Percentiles rank a stretch among this genome's conserved stretches.
These are phyloP conservation scores for Taxidea taxus DNA, from an alignment of 2,113 vertebrate genomes.

Conservation along the genomic window DNA sequence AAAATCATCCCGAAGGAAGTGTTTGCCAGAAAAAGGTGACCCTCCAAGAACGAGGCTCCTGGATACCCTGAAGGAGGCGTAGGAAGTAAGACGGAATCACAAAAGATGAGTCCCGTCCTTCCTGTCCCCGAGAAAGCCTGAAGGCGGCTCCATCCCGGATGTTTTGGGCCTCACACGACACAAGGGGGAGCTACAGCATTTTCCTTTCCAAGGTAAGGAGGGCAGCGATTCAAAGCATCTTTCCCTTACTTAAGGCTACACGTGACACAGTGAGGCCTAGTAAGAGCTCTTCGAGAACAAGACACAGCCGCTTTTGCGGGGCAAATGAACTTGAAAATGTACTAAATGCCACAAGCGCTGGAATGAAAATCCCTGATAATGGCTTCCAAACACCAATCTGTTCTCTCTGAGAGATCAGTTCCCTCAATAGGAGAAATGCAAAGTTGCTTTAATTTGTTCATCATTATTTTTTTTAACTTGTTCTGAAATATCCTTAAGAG, in stretches of 20 bases:
- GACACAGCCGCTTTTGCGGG: neutral
- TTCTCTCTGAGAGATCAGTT: constrained; percentile 28
- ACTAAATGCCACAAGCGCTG: neutral
- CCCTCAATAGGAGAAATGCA: neutral
- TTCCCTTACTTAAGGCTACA: neutral
- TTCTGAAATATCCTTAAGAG: neutral
- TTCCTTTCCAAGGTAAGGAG: constrained; percentile 29
- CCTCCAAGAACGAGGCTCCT: neutral
- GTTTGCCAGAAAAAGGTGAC: neutral
- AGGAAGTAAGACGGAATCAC: neutral
- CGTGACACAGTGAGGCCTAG: neutral
- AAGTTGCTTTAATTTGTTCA: constrained; percentile 5
- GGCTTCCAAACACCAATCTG: neutral
- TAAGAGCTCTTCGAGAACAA: neutral
- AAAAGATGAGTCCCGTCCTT: neutral
- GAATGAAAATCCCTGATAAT: constrained; percentile 1
- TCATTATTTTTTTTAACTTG: neutral
- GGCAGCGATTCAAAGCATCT: neutral
- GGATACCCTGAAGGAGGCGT: neutral
- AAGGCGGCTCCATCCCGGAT: neutral
- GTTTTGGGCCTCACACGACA: neutral
- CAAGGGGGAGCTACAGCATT: constrained; percentile 63
- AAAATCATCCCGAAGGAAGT: neutral
- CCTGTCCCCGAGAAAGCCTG: neutral
- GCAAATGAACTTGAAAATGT: constrained; percentile 27